phyloP scores from a whole-genome alignment of 2,888 invertebrate genomes.

The Ischnus inquisitorius region DNA sequence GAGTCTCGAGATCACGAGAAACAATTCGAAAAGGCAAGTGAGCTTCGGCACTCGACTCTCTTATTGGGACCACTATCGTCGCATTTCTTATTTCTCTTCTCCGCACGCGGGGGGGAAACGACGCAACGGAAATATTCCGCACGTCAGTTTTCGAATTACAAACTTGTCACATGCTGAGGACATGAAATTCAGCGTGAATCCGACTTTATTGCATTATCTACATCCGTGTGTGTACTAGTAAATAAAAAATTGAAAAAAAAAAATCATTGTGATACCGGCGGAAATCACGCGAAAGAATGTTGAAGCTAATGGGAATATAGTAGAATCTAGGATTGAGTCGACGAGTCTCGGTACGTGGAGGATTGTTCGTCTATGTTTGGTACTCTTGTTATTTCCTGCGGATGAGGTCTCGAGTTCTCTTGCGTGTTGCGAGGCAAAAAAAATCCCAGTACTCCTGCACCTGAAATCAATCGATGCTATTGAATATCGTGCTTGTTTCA shows the following conservation, averaged over 20 bases:
- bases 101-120: neutral
- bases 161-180: neutral
- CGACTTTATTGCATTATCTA: neutral
- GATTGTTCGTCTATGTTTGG: neutral
- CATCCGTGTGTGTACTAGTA: neutral
- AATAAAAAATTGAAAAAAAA: neutral
- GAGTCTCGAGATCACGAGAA: conserved; percentile 32
- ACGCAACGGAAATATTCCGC: neutral
- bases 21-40: conserved; percentile 46
- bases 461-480: conserved; percentile 30
- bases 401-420: neutral
- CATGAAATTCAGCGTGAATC: neutral
- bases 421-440: conserved; percentile 19
- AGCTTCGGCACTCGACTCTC: neutral
- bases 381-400: neutral
- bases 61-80: conserved; percentile 6
- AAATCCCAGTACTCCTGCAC: conserved; percentile 51
- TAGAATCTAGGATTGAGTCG: neutral
- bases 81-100: neutral
- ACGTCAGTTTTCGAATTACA: neutral
- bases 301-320: neutral
- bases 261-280: neutral
- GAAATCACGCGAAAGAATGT: neutral
- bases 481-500: neutral
- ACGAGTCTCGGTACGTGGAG: neutral